Conservation (phyloP, 2,888 invertebrate genomes). For the Piscicola geometra region DNA sequence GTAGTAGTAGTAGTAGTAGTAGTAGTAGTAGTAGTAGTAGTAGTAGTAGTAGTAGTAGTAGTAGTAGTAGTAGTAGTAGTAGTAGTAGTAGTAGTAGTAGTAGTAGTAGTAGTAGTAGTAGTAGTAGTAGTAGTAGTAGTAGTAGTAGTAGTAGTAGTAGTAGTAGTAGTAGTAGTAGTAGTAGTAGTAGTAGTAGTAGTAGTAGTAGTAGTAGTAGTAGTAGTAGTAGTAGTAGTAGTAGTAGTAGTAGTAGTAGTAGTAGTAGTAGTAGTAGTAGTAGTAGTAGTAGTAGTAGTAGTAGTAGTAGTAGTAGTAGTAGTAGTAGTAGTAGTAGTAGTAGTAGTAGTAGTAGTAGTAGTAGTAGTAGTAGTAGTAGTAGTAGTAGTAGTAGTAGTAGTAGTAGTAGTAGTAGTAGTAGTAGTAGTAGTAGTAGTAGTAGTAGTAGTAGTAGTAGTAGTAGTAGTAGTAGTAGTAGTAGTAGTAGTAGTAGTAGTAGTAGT, state of each 20-base stretch:
- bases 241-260: slow-evolving; percentile 26
- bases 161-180: slow-evolving; percentile 27
- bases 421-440: not conserved
- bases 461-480: not conserved
- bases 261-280: slow-evolving; percentile 22
- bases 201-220: slow-evolving; percentile 21
- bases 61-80: slow-evolving; percentile 9
- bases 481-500: not conserved
- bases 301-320: not conserved
- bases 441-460: not conserved
- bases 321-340: not conserved
- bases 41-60: slow-evolving; percentile 9
- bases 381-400: not conserved
- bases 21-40: slow-evolving; percentile 9
- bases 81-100: slow-evolving; percentile 23
- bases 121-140: slow-evolving; percentile 27
- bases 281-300: not conserved
- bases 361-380: not conserved
- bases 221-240: slow-evolving; percentile 25
- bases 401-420: not conserved
- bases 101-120: slow-evolving; percentile 27
- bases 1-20: slow-evolving; percentile 9
- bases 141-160: slow-evolving; percentile 27
- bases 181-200: slow-evolving; percentile 27
- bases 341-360: not conserved